Evolutionary conservation across 2,797 vertebrate genomes (phyloP).

Genomic region (Notoglanidium macrostoma): DNA sequence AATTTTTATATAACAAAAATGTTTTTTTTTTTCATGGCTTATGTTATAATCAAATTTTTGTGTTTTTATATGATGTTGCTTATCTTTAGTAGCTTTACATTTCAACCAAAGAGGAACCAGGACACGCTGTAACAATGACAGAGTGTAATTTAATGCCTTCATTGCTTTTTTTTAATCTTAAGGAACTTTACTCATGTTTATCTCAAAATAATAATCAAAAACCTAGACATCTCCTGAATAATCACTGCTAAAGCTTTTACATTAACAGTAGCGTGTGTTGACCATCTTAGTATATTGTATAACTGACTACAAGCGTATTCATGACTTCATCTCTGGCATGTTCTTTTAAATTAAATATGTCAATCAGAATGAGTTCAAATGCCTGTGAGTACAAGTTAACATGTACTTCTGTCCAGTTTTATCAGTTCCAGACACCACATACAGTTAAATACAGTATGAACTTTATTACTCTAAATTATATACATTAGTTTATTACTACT

Average conservation of each 20-base stretch:
- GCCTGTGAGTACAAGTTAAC: neutral
- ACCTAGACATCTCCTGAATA: neutral
- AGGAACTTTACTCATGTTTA: neutral
- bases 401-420: neutral
- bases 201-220: neutral
- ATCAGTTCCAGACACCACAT: neutral
- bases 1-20: neutral
- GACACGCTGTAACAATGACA: neutral
- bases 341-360: too few relatives aligned
- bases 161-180: neutral
- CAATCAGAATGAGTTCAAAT: neutral
- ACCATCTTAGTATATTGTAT: neutral
- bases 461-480: neutral
- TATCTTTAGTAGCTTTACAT: neutral
- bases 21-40: neutral
- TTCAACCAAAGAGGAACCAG: neutral
- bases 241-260: neutral
- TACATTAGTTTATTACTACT: too few relatives aligned
- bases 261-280: neutral
- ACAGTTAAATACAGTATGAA: neutral
- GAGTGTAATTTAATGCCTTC: neutral
- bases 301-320: neutral
- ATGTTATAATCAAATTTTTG: neutral
- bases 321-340: neutral
- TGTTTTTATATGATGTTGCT: neutral